A percentile compares a stretch with the other conserved stretches of the same genome.
Evolutionary conservation across 2,113 vertebrate species (phyloP).

Genomic region (Nerophis ophidion): DNA sequence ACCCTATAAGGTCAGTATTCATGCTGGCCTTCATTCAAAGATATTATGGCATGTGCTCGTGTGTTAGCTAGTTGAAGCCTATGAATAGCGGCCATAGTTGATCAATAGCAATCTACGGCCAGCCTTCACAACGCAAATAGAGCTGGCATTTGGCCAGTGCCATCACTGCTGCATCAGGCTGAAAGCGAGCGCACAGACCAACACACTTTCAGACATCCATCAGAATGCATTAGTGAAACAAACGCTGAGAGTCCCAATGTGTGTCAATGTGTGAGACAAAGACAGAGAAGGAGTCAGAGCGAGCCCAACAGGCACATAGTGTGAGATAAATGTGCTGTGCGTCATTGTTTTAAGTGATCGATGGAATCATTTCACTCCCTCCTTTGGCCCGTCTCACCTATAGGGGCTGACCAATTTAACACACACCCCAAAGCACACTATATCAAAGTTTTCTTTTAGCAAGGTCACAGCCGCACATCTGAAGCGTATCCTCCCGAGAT

Average conservation of each 20-base stretch:
- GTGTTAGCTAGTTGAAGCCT: constrained; percentile 32
- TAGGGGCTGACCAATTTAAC: too few relatives aligned
- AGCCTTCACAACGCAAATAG: constrained; percentile 62
- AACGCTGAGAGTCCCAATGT: constrained; percentile 32
- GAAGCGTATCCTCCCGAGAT: too few relatives aligned
- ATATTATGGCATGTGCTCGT: neutral
- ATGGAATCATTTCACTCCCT: constrained; percentile 58
- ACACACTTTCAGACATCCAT: constrained; percentile 9
- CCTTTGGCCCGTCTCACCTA: constrained; percentile 35
- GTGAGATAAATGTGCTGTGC: constrained; percentile 32
- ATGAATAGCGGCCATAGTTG: constrained; percentile 56
- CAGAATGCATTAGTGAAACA: constrained; percentile 24
- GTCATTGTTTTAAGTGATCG: constrained; percentile 54
- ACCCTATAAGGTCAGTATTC: too few relatives aligned
- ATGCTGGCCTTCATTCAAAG: neutral
- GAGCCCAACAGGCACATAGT: neutral
- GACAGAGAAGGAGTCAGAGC: constrained; percentile 1
- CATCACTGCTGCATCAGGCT: constrained; percentile 46
- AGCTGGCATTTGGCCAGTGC: constrained; percentile 56
- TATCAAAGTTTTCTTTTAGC: too few relatives aligned
- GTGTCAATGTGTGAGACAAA: constrained; percentile 37
- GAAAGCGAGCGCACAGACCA: constrained; percentile 6
- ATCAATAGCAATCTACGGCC: constrained; percentile 68
- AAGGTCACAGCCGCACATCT: too few relatives aligned
- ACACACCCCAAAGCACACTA: too few relatives aligned